Evolutionary conservation across 2,113 vertebrate species (phyloP), one percentile per base, ranked within the genome.

Genomic region (Pimephales promelas): DNA sequence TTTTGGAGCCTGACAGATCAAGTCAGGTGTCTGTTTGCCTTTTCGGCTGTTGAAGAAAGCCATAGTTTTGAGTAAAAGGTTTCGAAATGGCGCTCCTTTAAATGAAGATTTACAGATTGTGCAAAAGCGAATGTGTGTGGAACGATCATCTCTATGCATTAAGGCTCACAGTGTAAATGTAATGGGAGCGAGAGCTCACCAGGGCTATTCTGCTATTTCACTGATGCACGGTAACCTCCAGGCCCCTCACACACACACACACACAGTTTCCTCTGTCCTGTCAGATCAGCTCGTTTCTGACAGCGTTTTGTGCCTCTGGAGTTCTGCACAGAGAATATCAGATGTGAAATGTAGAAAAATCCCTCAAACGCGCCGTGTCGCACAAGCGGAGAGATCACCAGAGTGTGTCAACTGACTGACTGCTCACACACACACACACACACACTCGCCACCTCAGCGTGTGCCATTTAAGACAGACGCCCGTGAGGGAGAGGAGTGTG

Each of bases 311-410:
- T 84, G 83, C 76, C 76, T 84, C 75, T 79, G 77, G 62, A 79
- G 75, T 70, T 79, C 64, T 72, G 64, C 28, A 43, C 57, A 13
- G 68, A 43, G 57, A 74, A 81, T 85, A 85, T 77, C 54, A 80
- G 83, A 85, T 85, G 78, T 52, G 77, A 81, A 85, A 79, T 80
- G 79, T 61, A 81, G 31, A 79, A 73, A 84, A 78, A 76, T 68
- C 22, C 73, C 28, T 68, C 62, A 26, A 70, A 79, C 26, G 49
- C 57, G 64, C 79, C 6, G 14, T 34, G 64, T 81, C 64, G 31
- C 62, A 81, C 47, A 81, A 34, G 62, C 64, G 13, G 64, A 70
- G 62, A 70, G 47, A 79, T 79, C 61, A 49, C 40, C 59, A 45
- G 49, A 79, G 64, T 72, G 64, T 79, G 75, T 78, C 75, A 68